Evolutionary conservation across 2,797 vertebrate species (phyloP), one percentile per base, ranked within the genome.

Genomic region (Enteromius thamalakanensis): DNA sequence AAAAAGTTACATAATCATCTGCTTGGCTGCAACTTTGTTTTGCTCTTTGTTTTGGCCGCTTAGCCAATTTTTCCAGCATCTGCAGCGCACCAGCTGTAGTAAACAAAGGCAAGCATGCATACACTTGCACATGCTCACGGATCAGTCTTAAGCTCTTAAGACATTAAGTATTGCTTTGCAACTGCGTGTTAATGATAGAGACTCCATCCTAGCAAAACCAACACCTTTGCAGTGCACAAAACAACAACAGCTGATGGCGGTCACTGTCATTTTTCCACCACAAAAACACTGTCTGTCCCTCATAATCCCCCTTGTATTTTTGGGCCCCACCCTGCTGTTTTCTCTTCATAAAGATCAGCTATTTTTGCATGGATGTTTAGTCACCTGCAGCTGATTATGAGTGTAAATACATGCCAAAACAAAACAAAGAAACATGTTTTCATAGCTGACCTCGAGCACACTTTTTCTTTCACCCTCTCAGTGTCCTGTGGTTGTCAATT

Each of bases 381-480:
- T 64, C 76, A 79, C 82, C 53, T 60, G 10, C 68, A 90, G 91
- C 89, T 85, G 45, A 60, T 84, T 86, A 49, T n/a, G 81, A 47
- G 58, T 21, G 49, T 21, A 55, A 8, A 65, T 34, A 3, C 51
- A 78, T 40, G 11, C 58, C 15, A 60, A 58, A 68, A 37, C 70
- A 75, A 69, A 49, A 78, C 58, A 21, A 26, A 15, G 55, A 26
- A 55, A 32, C 47, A 70, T 40, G 11, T 64, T 37, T 49, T 29
- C 34, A 23, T 47, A 34, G 10, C 65, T 53, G 6, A 74, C 80
- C 80, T 79, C 45, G 5, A 51, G 60, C 55, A 76, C 74, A 42
- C 10, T 49, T 78, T 65, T 47, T 72, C 21, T 42, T 5, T 26
- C 47, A 11, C 12, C 9, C 29, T 47, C n/a, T 78, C 34, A 19